These are phyloP conservation scores for Rousettus leschenaultii DNA, from an alignment of 2,113 vertebrate species.

Conservation along the genomic window DNA sequence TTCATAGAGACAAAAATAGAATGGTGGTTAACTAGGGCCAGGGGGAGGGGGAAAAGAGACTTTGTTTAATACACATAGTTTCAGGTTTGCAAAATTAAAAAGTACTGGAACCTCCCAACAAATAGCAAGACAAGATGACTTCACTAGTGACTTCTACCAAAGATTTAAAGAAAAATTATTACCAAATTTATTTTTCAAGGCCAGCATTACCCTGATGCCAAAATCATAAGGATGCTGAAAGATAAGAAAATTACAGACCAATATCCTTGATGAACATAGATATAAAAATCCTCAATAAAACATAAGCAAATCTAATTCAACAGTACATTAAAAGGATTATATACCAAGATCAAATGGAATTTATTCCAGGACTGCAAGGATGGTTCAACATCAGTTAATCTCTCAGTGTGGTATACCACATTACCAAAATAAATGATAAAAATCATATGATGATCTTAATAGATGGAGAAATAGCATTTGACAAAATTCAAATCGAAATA, in stretches of 20 bases:
- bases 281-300: not conserved
- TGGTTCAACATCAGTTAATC: not conserved
- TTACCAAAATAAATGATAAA: not conserved
- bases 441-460: not conserved
- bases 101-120: not conserved
- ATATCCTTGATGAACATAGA: not conserved
- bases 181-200: not conserved
- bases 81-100: not conserved
- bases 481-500: not conserved
- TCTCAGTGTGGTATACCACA: not conserved
- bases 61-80: not conserved
- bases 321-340: too few species aligned
- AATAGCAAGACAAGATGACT: not conserved
- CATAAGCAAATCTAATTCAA: not conserved
- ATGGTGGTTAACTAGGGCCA: not conserved
- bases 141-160: not conserved
- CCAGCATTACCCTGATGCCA: not conserved
- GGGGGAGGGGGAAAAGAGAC: fast-evolving
- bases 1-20: not conserved
- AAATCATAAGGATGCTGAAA: not conserved
- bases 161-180: not conserved
- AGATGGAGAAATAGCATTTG: not conserved
- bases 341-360: not conserved
- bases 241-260: not conserved
- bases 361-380: not conserved